Evolutionary conservation across 2,888 invertebrate species (phyloP).

Genomic region (Rotaria sp.): DNA sequence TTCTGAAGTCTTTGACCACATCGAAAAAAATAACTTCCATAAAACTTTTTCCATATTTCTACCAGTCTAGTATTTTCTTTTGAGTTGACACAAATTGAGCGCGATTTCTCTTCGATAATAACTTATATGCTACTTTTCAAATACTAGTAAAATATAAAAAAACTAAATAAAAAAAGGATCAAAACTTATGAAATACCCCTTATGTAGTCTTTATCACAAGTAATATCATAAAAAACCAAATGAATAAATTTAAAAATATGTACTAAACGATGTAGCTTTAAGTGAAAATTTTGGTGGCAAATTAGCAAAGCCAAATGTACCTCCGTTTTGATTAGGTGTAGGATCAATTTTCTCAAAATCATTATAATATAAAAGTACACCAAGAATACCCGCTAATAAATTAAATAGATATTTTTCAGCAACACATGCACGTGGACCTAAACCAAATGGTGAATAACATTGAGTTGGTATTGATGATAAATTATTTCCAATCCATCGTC

Average conservation of each 20-base stretch:
- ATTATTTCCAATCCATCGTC: background rate
- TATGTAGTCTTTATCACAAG: too few species aligned
- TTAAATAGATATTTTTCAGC: background rate
- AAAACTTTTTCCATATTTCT: too few species aligned
- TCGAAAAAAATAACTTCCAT: too few species aligned
- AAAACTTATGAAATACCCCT: too few species aligned
- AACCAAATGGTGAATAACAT: conserved; percentile 5
- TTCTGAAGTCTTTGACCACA: too few species aligned
- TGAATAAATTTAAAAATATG: background rate
- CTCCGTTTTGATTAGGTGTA: background rate
- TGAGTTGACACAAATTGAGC: too few species aligned
- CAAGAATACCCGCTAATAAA: conserved; percentile 3
- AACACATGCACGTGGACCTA: conserved; percentile 9
- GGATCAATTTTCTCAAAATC: conserved; percentile 15
- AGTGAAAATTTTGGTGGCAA: background rate
- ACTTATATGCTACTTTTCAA: too few species aligned
- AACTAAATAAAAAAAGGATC: too few species aligned
- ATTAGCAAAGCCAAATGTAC: conserved; percentile 15
- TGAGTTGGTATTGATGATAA: background rate
- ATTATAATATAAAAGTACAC: background rate
- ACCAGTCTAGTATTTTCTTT: too few species aligned
- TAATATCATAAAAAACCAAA: background rate
- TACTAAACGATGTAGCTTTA: background rate
- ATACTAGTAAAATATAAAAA: too few species aligned
- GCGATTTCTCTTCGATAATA: too few species aligned